A percentile compares a stretch with the other conserved stretches of the same genome.
These are phyloP conservation scores for Squalus acanthias DNA, from an alignment of 2,797 vertebrate species.

Conservation along the genomic window DNA sequence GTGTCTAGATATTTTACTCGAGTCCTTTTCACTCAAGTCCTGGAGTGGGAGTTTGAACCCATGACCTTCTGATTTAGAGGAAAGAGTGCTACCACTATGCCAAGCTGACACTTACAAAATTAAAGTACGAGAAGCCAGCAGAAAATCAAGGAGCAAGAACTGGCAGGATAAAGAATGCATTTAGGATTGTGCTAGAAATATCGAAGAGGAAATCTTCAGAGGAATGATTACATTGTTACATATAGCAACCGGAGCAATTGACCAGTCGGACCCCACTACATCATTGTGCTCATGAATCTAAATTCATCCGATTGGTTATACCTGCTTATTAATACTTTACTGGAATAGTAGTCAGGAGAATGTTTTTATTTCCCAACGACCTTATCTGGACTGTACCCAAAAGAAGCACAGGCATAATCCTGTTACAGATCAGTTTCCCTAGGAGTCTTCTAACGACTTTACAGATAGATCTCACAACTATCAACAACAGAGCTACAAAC, in stretches of 20 bases:
- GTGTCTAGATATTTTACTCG: neutral
- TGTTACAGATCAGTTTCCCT: neutral
- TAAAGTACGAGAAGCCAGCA: neutral
- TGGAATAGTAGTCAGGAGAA: neutral
- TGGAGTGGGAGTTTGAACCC: neutral
- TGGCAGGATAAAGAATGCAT: neutral
- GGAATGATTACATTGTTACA: neutral
- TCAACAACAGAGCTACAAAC: conserved; percentile 20
- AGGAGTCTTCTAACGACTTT: neutral
- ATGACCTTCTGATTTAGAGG: neutral
- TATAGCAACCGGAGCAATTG: neutral
- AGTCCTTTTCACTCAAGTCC: neutral
- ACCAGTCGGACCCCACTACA: neutral
- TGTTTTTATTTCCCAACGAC: neutral
- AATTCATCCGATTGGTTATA: neutral
- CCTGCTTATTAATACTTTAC: neutral
- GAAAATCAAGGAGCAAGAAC: neutral
- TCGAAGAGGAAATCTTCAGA: neutral
- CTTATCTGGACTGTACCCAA: neutral
- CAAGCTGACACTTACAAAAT: neutral
- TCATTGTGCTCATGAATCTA: neutral
- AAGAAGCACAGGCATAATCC: neutral
- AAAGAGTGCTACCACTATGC: neutral
- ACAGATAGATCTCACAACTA: neutral
- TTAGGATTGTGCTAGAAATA: neutral